Base-by-base conservation (phyloP, 2,113 vertebrate species). In the Pelmatolapia mariae region DNA sequence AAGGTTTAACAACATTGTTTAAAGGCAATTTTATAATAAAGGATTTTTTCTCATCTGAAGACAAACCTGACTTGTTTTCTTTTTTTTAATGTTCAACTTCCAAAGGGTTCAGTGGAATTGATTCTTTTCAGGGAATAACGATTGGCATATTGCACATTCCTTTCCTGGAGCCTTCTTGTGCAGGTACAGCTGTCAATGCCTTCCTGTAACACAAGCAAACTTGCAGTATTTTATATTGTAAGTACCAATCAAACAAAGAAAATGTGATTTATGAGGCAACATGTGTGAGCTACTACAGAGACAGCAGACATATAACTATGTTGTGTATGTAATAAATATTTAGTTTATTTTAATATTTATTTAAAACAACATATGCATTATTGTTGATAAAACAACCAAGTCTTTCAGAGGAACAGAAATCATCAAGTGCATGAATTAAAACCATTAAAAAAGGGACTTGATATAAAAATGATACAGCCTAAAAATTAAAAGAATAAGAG, bases 51-150 rank as follows among this genome's bases (percentile, higher is more conserved):
- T 68, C 33, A 38, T 68, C 33, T 38, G 10, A 22, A 66, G 33
- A 38, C 19, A 22, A 40, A 40, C 11, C 6, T 40, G 2, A 68
- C 19, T 22, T 38, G 15, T 61, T 61, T 18, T 31, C 6, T 0
- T 57, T 57, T n/a, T 15, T 12, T 13, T 7, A 66, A 66, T 66
- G 33, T 38, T 1, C 33, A n/a, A 38, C 61, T 66, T 66, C 10
- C 33, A 22, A 68, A 40, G 33, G 40, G 33, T 40, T 68, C n/a
- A 38, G 33, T 68, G 33, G 19, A 68, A 1, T 0, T 38, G 19
- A 68, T 38, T 12, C 1, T 22, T 38, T 68, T 38, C 7, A 22
- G 19, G 10, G 33, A 38, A 36, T 68, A n/a, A 68, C 7, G 0
- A 38, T 38, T 68, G 33, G 63, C 33, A 68, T 68, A 13, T 68